phyloP scores from a whole-genome alignment of 2,797 vertebrate genomes.

The Manis javanica region DNA sequence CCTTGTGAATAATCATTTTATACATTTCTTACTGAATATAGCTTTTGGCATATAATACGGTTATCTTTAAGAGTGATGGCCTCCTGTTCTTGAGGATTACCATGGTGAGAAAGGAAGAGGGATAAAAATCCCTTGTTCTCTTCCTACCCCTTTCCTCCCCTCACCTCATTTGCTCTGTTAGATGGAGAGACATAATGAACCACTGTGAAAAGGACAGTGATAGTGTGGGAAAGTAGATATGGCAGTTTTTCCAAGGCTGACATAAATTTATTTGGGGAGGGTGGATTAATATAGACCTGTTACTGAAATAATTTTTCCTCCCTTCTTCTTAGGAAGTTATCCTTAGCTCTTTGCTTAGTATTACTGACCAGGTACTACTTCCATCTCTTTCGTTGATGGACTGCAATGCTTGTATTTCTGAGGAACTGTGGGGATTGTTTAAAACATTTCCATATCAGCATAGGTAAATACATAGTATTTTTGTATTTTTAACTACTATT shows the following conservation, averaged over 20 bases:
- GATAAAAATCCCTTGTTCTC: slow-evolving; percentile 4
- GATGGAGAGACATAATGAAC: slow-evolving; percentile 39
- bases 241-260: neutral
- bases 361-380: slow-evolving; percentile 97
- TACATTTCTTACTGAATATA: neutral
- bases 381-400: slow-evolving; percentile 98
- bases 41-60: slow-evolving; percentile 30
- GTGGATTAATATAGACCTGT: neutral
- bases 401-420: slow-evolving; percentile 99
- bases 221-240: neutral
- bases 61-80: slow-evolving; percentile 33
- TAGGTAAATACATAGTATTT: slow-evolving; percentile 89
- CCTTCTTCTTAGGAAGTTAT: slow-evolving; percentile 91
- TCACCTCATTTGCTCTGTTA: slow-evolving; percentile 13
- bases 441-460: slow-evolving; percentile 98
- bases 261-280: neutral
- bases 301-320: slow-evolving; percentile 56
- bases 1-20: slow-evolving; percentile 19
- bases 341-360: slow-evolving; percentile 97
- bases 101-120: neutral
- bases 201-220: slow-evolving; percentile 12
- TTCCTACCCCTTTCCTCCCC: slow-evolving; percentile 2
- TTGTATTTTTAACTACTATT: slow-evolving; percentile 45
- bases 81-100: neutral
- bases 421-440: slow-evolving; percentile 99